Evolutionary conservation across 2,113 vertebrate species (phyloP).

Genomic region (Ramphastos sulfuratus): DNA sequence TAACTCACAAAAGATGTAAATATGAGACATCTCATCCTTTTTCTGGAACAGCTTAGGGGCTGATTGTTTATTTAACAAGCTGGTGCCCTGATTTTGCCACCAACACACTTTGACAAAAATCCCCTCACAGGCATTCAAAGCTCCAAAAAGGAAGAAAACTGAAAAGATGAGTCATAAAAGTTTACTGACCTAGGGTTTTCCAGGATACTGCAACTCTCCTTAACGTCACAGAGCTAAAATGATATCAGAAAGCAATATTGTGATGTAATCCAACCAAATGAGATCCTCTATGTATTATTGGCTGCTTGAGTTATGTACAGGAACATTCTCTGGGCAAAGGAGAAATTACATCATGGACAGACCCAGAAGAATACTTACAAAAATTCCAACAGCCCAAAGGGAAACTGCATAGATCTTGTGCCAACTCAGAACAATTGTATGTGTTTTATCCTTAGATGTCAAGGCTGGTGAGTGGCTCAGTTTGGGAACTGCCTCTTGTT

Average conservation of each 20-base stretch:
- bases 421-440: background rate
- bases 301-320: background rate
- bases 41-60: background rate
- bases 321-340: background rate
- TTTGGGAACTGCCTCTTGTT: background rate
- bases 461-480: background rate
- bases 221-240: background rate
- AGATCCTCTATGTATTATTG: background rate
- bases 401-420: background rate
- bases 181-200: background rate
- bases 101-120: constrained; percentile 22
- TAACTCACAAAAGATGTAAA: constrained; percentile 1
- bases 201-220: background rate
- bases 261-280: background rate
- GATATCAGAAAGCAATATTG: background rate
- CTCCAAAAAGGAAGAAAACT: background rate
- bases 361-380: background rate
- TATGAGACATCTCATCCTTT: constrained; percentile 30
- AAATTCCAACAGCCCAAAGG: background rate
- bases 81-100: constrained; percentile 38
- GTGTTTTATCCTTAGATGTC: background rate
- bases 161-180: background rate
- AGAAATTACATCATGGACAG: background rate
- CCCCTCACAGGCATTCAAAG: background rate
- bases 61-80: constrained; percentile 55